These are phyloP conservation scores for Felis chaus DNA, from an alignment of 2,113 vertebrate species.

Conservation along the genomic window DNA sequence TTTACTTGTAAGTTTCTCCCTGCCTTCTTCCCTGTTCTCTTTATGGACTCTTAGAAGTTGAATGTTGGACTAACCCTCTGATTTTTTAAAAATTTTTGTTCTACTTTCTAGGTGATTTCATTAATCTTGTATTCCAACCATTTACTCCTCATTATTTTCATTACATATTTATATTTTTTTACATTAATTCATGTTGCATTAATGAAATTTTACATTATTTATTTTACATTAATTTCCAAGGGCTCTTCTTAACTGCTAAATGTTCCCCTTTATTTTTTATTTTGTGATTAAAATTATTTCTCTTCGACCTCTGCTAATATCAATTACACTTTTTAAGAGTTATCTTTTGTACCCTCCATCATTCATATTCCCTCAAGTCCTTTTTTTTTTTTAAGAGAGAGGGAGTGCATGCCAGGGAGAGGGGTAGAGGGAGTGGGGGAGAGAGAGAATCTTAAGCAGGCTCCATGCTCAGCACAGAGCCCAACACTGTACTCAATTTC, in stretches of 20 bases:
- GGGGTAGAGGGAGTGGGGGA: too few relatives aligned
- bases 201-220: background rate
- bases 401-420: too few relatives aligned
- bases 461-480: too few relatives aligned
- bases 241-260: background rate
- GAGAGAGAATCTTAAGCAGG: too few relatives aligned
- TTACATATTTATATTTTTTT: conserved; percentile 20
- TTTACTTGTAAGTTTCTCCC: conserved; percentile 54
- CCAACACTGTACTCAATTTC: too few relatives aligned
- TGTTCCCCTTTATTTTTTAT: background rate
- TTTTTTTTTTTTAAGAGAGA: background rate
- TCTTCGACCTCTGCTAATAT: background rate
- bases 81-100: background rate
- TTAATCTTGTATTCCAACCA: background rate
- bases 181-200: background rate
- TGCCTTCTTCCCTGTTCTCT: background rate
- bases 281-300: background rate
- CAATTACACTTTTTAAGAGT: background rate
- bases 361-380: background rate
- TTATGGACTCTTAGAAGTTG: background rate
- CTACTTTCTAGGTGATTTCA: background rate
- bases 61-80: background rate
- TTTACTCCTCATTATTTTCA: conserved; percentile 3
- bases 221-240: background rate
- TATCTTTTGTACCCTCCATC: background rate